A percentile compares a stretch with the other conserved stretches of the same genome.
phyloP scores from a whole-genome alignment of 2,113 vertebrate species.

The Aegotheles bennettii region DNA sequence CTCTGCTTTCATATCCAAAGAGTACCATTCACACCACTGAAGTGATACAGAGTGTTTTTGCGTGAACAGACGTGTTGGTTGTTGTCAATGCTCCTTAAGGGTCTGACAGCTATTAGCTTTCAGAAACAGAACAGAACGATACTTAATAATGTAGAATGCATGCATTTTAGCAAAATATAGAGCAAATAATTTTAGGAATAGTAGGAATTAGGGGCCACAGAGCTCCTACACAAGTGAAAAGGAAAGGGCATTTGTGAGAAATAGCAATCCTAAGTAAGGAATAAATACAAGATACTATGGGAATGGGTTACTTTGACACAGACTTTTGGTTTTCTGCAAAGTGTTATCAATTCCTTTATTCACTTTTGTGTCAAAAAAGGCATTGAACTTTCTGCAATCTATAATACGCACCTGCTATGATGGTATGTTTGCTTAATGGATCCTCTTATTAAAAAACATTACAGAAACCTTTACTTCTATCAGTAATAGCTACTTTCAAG shows the following conservation, averaged over 20 bases:
- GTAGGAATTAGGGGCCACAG: neutral
- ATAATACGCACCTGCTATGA: neutral
- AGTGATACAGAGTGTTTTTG: neutral
- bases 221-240: neutral
- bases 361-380: neutral
- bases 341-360: neutral
- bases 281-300: neutral
- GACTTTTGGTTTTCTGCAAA: neutral
- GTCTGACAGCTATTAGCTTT: neutral
- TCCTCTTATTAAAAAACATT: neutral
- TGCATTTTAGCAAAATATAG: neutral
- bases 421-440: neutral
- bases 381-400: neutral
- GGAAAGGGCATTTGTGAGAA: neutral
- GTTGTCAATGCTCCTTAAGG: neutral
- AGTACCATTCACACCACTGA: neutral
- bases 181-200: neutral
- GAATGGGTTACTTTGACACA: neutral
- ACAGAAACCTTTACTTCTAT: neutral
- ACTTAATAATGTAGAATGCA: neutral
- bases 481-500: neutral
- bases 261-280: neutral
- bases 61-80: neutral
- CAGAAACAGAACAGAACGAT: neutral
- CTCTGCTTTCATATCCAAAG: neutral